Evolutionary conservation across 2,888 invertebrate genomes (phyloP).

Genomic region (Agrotis segetum): DNA sequence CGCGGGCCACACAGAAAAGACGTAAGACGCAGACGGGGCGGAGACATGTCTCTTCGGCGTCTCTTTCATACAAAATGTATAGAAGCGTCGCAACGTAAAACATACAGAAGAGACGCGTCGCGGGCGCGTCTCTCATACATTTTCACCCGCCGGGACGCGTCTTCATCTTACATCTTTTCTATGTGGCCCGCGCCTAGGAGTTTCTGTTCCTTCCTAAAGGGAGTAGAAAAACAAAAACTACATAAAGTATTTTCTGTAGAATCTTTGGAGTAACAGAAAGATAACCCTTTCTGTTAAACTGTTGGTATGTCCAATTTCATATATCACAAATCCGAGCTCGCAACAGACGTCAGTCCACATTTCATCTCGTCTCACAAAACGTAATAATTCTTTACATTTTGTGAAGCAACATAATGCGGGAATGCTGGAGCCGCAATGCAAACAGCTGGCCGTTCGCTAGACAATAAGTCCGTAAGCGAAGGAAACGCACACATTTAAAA

Average conservation of each 20-base stretch:
- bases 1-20: too few species aligned
- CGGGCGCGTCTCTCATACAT: too few species aligned
- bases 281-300: slow-evolving; percentile 13
- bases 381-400: slow-evolving; percentile 51
- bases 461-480: slow-evolving; percentile 73
- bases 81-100: too few species aligned
- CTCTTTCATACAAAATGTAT: too few species aligned
- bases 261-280: background rate
- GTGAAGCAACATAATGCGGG: slow-evolving; percentile 62
- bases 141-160: too few species aligned
- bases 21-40: too few species aligned
- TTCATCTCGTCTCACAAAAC: slow-evolving; percentile 24
- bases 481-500: slow-evolving; percentile 69
- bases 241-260: background rate
- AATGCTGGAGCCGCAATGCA: slow-evolving; percentile 76
- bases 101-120: too few species aligned
- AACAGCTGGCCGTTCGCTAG: slow-evolving; percentile 76
- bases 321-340: slow-evolving; percentile 5
- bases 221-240: background rate
- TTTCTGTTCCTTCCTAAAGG: too few species aligned
- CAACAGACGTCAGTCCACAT: slow-evolving; percentile 22
- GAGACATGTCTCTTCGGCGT: too few species aligned
- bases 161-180: too few species aligned
- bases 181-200: too few species aligned
- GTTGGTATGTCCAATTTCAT: slow-evolving; percentile 11